Conservation (phyloP, 2,888 invertebrate genomes). For the Drosophila tripunctata region DNA sequence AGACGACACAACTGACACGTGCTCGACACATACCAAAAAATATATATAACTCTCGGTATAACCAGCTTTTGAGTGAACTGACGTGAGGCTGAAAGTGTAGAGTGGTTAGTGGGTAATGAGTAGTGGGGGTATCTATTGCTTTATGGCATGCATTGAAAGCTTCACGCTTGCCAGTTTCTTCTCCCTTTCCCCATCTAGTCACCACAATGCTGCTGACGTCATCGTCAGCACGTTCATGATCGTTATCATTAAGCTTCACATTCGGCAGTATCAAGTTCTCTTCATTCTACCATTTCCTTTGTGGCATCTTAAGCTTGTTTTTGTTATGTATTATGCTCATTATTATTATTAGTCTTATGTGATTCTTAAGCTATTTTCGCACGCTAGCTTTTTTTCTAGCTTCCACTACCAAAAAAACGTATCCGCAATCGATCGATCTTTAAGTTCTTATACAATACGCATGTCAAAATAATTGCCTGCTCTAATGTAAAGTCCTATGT, state of each 20-base stretch:
- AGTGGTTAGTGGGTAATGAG: not conserved
- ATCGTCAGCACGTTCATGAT: conserved; percentile 16
- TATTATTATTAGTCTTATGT: no score
- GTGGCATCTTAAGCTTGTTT: conserved; percentile 19
- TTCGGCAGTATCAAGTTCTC: conserved; percentile 31
- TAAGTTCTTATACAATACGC: no score
- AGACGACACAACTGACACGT: conserved; percentile 16
- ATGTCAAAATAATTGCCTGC: no score
- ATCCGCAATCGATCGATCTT: no score
- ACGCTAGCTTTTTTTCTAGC: conserved; percentile 15
- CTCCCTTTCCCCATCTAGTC: not conserved
- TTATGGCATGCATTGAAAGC: conserved; percentile 7
- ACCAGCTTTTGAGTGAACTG: not conserved
- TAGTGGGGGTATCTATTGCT: not conserved
- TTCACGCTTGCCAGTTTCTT: not conserved
- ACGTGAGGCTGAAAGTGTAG: no score
- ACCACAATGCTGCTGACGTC: conserved; percentile 46
- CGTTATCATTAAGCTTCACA: not conserved
- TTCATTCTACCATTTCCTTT: conserved; percentile 1
- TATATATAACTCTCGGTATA: conserved; percentile 12
- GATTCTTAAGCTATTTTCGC: conserved; percentile 24
- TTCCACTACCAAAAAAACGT: no score
- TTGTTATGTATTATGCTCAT: no score
- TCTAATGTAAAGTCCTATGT: no score
- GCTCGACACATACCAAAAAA: conserved; percentile 9